Evolutionary conservation across 2,797 vertebrate species (phyloP).

Genomic region (Acanthurus tractus): DNA sequence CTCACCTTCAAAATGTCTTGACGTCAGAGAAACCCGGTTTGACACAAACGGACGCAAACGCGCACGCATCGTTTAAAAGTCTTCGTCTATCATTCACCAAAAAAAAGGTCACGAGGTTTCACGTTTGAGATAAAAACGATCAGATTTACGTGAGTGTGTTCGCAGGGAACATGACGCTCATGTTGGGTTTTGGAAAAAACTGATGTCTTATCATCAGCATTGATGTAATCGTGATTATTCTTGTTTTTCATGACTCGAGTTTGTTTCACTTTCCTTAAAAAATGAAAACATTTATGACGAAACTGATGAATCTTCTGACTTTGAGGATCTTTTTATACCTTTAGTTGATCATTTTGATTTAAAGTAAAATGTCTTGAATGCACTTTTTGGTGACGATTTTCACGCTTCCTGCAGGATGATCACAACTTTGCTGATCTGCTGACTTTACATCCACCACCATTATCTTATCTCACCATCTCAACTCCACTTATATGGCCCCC

Average conservation of each 20-base stretch:
- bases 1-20: constrained; percentile 37
- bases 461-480: not conserved
- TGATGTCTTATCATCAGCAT: not conserved
- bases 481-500: not conserved
- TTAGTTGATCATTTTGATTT: not conserved
- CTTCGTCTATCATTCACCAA: not conserved
- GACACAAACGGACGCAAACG: constrained; percentile 30
- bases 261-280: too few species aligned
- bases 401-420: not conserved
- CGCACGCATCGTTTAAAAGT: constrained; percentile 34
- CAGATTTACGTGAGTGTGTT: not conserved
- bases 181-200: not conserved
- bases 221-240: too few species aligned
- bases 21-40: constrained; percentile 53
- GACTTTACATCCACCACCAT: not conserved
- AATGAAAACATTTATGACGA: not conserved
- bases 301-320: not conserved
- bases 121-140: not conserved
- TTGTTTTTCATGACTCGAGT: too few species aligned
- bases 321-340: not conserved
- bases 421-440: not conserved
- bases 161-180: not conserved
- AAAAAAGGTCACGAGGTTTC: not conserved
- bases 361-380: not conserved
- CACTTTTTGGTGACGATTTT: not conserved